Evolutionary conservation across 2,888 invertebrate species (phyloP).

Genomic region (Drosophila limbata): DNA sequence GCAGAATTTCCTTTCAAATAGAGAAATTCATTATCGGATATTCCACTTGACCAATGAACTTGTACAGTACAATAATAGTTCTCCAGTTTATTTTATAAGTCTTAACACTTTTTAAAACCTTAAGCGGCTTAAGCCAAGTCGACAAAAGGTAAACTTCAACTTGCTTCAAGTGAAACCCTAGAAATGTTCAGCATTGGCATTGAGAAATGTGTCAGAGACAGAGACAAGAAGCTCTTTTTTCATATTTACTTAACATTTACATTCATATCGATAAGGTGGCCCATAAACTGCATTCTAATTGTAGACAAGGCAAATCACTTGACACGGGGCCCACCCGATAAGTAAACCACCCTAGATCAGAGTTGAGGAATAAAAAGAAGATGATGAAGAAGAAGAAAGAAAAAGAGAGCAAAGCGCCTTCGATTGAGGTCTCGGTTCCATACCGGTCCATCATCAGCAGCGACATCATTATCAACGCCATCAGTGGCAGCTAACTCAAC

Average conservation of each 20-base stretch:
- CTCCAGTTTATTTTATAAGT: constrained; percentile 22
- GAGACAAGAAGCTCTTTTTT: background rate
- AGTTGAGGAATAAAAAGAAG: background rate
- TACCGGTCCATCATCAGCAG: constrained; percentile 76
- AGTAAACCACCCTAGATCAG: constrained; percentile 17
- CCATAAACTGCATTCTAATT: constrained; percentile 59
- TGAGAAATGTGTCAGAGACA: constrained; percentile 53
- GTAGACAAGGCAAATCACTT: constrained; percentile 62
- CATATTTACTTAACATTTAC: background rate
- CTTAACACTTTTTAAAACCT: constrained; percentile 55
- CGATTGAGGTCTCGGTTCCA: constrained; percentile 58
- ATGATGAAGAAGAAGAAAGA: no score
- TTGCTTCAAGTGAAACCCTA: constrained; percentile 54
- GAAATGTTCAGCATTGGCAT: constrained; percentile 44
- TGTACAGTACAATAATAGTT: constrained; percentile 5
- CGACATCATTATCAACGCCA: constrained; percentile 80
- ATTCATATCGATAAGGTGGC: constrained; percentile 26
- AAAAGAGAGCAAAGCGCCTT: constrained; percentile 28
- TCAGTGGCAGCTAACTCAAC: constrained; percentile 58
- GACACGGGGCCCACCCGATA: constrained; percentile 67
- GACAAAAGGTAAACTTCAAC: constrained; percentile 50
- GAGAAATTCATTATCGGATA: background rate
- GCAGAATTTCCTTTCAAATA: background rate
- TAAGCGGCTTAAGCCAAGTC: constrained; percentile 52
- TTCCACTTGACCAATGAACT: constrained; percentile 63